phyloP scores from a whole-genome alignment of 2,113 vertebrate genomes.

The Trematocara marginatum region DNA sequence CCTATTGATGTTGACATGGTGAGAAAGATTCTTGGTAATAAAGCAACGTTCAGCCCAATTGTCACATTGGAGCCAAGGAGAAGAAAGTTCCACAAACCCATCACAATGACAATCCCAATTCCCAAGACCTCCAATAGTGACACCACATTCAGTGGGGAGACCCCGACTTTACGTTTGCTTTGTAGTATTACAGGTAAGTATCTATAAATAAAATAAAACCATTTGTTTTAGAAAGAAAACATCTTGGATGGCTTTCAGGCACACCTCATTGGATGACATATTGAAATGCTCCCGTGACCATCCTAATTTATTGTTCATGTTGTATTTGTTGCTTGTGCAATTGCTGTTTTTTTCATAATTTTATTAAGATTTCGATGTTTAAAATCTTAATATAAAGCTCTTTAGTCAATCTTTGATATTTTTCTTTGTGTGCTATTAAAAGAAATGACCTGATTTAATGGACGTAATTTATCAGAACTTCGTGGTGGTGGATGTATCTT shows the following conservation, averaged over 20 bases:
- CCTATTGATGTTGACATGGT: constrained; percentile 87
- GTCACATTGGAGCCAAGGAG: constrained; percentile 93
- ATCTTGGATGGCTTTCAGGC: background rate
- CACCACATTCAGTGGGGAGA: constrained; percentile 82
- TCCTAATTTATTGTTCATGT: background rate
- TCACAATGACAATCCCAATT: constrained; percentile 95
- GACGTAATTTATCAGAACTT: background rate
- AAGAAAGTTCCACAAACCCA: constrained; percentile 97
- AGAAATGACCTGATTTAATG: background rate
- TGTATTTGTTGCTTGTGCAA: background rate
- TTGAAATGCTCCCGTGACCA: background rate
- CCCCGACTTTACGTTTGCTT: constrained; percentile 87
- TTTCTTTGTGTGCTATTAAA: background rate
- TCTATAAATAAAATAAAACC: background rate
- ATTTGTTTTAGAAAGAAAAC: background rate
- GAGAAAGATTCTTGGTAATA: constrained; percentile 93
- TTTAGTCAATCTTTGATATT: background rate
- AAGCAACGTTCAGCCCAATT: constrained; percentile 94
- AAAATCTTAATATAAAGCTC: background rate
- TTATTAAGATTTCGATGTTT: background rate
- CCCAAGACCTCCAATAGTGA: constrained; percentile 85
- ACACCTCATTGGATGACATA: background rate
- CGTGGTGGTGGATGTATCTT: background rate
- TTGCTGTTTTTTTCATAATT: background rate
- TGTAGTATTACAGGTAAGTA: constrained; percentile 94